Conservation (phyloP, 2,113 vertebrate genomes). For the Paraplagusia blochii region DNA sequence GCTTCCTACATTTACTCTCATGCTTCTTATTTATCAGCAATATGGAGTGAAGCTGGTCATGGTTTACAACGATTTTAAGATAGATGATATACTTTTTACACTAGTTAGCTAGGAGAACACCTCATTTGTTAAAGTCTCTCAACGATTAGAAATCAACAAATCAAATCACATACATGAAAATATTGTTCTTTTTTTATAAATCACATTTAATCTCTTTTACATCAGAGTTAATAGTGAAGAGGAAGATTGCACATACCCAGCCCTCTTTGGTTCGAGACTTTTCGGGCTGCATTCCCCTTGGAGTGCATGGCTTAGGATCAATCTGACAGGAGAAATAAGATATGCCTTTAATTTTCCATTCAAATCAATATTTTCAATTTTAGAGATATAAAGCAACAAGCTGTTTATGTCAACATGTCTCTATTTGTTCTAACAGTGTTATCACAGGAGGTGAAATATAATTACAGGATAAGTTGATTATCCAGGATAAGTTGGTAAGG, state of each 20-base stretch:
- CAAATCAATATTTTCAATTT: too few relatives aligned
- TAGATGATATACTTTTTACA: too few relatives aligned
- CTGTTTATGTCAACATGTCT: too few relatives aligned
- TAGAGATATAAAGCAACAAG: neutral
- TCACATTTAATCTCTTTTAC: neutral
- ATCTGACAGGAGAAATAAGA: slow-evolving; percentile 78
- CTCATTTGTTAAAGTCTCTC: slow-evolving; percentile 37
- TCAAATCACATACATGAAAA: too few relatives aligned
- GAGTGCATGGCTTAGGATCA: slow-evolving; percentile 98
- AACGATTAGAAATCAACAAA: slow-evolving; percentile 17
- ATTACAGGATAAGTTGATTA: too few relatives aligned
- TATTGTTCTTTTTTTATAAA: too few relatives aligned
- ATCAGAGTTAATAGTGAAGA: slow-evolving; percentile 31
- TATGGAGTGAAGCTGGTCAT: too few relatives aligned
- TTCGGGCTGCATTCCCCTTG: slow-evolving; percentile 97
- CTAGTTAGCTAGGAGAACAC: slow-evolving; percentile 1
- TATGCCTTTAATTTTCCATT: neutral
- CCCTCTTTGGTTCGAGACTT: slow-evolving; percentile 93
- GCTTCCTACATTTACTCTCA: slow-evolving; percentile 49
- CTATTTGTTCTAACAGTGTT: neutral
- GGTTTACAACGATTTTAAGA: too few relatives aligned
- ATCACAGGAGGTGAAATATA: neutral
- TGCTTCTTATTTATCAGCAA: neutral
- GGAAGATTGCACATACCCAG: slow-evolving; percentile 83
- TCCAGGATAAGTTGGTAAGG: too few relatives aligned